Percentiles rank a stretch among this genome's conserved stretches.
phyloP scores from a whole-genome alignment of 2,797 vertebrate genomes.

The Siniperca undulata region DNA sequence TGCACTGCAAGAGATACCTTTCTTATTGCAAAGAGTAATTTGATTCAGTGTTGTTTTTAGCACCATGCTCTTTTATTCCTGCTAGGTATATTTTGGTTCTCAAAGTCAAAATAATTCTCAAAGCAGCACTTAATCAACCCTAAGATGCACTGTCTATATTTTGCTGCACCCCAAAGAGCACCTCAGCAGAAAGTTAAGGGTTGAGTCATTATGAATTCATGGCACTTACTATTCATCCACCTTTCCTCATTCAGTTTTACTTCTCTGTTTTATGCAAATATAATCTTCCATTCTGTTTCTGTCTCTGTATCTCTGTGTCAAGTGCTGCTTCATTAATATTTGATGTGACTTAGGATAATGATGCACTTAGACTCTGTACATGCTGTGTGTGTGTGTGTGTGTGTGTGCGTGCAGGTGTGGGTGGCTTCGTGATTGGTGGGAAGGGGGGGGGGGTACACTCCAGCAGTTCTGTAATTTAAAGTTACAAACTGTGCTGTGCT shows the following conservation, averaged over 20 bases:
- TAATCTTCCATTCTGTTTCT: conserved; percentile 49
- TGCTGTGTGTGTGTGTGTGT: not conserved
- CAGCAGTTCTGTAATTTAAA: conserved; percentile 28
- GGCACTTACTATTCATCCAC: conserved; percentile 32
- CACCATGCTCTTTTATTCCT: not conserved
- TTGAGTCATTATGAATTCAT: conserved; percentile 49
- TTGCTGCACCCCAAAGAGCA: conserved; percentile 1
- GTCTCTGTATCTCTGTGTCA: conserved; percentile 56
- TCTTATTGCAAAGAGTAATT: no score
- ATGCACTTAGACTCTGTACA: conserved; percentile 43
- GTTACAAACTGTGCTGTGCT: conserved; percentile 35
- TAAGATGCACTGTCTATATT: not conserved
- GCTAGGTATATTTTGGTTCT: not conserved
- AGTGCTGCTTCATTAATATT: conserved; percentile 69
- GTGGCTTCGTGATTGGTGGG: conserved; percentile 29
- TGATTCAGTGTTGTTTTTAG: conserved; percentile 1
- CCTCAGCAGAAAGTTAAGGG: conserved; percentile 25
- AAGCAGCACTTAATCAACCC: conserved; percentile 13
- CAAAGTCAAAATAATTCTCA: not conserved
- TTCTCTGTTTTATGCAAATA: conserved; percentile 62
- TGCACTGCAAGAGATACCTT: not conserved
- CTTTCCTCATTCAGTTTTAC: conserved; percentile 50
- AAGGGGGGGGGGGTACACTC: not conserved
- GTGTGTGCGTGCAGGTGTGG: conserved; percentile 27
- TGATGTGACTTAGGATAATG: conserved; percentile 67